Evolutionary conservation across 2,888 invertebrate genomes (phyloP), one percentile per base, ranked within the genome.

Genomic region (Apoda limacodes): DNA sequence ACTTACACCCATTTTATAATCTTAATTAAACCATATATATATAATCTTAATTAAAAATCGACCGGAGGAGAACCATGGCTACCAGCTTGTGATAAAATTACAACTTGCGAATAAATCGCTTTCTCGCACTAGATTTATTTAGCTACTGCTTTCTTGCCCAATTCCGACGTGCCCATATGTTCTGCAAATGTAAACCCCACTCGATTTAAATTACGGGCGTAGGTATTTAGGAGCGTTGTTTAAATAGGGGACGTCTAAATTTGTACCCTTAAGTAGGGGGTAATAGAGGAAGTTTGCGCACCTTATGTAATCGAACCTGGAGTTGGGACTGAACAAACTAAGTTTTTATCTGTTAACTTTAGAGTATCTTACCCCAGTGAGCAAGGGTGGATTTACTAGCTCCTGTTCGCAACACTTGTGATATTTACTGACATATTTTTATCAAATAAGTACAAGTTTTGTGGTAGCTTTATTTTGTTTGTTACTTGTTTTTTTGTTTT

Each of bases 71-170:
- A n/a, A n/a, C n/a, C n/a, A n/a, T n/a, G n/a, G n/a, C n/a, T n/a
- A n/a, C n/a, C n/a, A 55, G 57, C 66, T 64, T 60, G 66, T 68
- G 53, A 54, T 65, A 68, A 67, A 67, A 68, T 72, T 66, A 68
- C 64, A 62, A 60, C 62, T 59, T 61, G 65, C 61, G 64, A 69
- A 66, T 69, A 68, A 74, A 74, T 68, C 67, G 67, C 54, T 51
- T 52, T 55, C 57, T 55, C 46, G 55, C 55, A 53, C 54, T 55
- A 64, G 65, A 69, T 70, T 69, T 71, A 70, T 72, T 55, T 62
- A 53, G 57, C 54, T 45, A 43, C 40, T 45, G 35, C 37, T 39
- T 34, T 20, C 33, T 39, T 39, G 45, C 43, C 44, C 44, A 40
- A 52, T 48, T 47, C 47, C 43, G 39, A 41, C 30, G 45, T 28